Conservation (phyloP, 2,888 invertebrate genomes). For the Dynastes tityus region DNA sequence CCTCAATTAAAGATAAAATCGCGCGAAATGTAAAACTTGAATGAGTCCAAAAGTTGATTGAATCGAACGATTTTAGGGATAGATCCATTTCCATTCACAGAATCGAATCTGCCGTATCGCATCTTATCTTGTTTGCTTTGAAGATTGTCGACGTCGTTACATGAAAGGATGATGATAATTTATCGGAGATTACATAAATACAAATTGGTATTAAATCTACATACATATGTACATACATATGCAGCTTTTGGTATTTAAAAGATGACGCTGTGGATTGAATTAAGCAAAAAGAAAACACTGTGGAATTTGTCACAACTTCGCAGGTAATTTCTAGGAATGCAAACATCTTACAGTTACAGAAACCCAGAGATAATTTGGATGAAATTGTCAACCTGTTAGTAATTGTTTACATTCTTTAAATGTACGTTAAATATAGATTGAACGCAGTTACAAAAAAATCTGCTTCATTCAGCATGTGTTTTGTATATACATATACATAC, state of each 20-base stretch:
- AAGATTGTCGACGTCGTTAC: not conserved
- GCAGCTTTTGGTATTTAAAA: not conserved
- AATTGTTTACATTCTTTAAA: conserved; percentile 17
- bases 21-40: conserved; percentile 3
- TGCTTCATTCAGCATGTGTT: conserved; percentile 16
- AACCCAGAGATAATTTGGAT: not conserved
- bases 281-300: no score
- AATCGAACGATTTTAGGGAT: not conserved
- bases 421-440: conserved; percentile 20
- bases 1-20: not conserved
- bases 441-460: conserved; percentile 11
- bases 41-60: conserved; percentile 27
- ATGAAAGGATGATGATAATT: conserved; percentile 19
- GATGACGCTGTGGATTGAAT: not conserved
- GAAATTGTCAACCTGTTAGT: conserved; percentile 15
- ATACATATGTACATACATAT: not conserved
- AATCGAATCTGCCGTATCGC: not conserved
- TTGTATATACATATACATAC: not conserved
- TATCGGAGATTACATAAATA: conserved; percentile 22
- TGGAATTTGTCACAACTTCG: no score
- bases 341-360: no score
- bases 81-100: conserved; percentile 1
- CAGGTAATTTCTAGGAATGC: no score
- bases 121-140: conserved; percentile 25
- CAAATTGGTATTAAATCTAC: not conserved